Evolutionary conservation across 1,140 invertebrate genomes (phyloP).

Genomic region (Cecropterus lyciades): DNA sequence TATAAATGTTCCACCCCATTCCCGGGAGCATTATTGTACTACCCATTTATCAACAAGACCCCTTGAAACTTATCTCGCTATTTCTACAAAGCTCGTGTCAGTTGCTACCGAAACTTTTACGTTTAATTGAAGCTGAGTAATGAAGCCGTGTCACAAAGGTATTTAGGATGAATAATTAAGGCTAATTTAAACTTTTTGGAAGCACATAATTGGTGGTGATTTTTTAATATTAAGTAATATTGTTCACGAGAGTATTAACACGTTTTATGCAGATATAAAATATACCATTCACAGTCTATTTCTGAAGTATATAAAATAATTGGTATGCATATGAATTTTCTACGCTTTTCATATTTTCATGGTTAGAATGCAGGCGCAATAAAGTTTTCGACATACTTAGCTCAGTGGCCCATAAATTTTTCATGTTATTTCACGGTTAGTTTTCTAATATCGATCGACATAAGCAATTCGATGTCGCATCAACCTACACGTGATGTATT

Average conservation of each 20-base stretch:
- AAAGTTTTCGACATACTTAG: background rate
- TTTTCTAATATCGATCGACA: constrained; percentile 9
- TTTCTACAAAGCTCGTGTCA: constrained; percentile 19
- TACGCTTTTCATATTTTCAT: background rate
- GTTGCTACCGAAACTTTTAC: constrained; percentile 2
- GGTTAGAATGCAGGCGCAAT: background rate
- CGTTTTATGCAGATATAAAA: too few relatives aligned
- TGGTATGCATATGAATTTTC: background rate
- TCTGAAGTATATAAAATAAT: too few relatives aligned
- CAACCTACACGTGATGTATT: background rate
- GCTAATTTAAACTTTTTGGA: background rate
- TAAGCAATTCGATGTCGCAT: background rate
- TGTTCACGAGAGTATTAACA: background rate
- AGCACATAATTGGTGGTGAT: background rate
- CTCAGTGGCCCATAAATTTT: constrained; percentile 2
- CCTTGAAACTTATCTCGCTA: constrained; percentile 20
- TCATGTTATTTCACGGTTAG: constrained; percentile 9
- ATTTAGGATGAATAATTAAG: background rate
- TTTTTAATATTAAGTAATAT: background rate
- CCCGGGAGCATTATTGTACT: constrained; percentile 17
- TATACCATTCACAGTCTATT: too few relatives aligned
- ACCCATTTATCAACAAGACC: constrained; percentile 36
- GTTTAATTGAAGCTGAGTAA: constrained; percentile 19
- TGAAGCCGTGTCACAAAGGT: constrained; percentile 12
- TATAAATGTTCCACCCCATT: constrained; percentile 37